phyloP scores from a whole-genome alignment of 2,888 invertebrate genomes.

The Steinernema carpocapsae region DNA sequence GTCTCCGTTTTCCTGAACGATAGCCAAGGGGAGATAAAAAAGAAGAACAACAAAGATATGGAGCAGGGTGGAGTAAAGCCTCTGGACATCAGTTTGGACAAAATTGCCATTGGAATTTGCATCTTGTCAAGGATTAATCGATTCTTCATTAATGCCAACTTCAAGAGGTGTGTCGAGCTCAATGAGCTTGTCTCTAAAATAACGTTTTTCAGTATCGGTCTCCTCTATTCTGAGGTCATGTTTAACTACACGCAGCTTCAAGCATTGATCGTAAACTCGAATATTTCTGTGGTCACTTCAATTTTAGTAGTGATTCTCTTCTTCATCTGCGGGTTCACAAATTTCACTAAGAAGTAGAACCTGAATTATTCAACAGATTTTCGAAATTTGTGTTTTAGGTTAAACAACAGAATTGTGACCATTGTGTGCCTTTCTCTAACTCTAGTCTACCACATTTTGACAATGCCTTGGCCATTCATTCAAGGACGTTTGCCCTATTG shows the following conservation, averaged over 20 bases:
- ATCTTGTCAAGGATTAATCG: background rate
- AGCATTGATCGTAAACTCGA: conserved; percentile 3
- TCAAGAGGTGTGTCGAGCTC: background rate
- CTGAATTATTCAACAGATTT: background rate
- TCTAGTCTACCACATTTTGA: background rate
- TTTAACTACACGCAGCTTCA: conserved; percentile 1
- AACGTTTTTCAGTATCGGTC: background rate
- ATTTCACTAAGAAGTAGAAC: background rate
- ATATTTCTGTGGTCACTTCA: background rate
- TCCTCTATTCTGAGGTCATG: conserved; percentile 18
- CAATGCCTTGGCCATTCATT: conserved; percentile 17
- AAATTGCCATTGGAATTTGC: background rate
- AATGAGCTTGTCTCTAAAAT: background rate
- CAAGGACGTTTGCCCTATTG: background rate
- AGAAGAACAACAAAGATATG: background rate
- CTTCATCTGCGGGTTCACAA: conserved; percentile 11
- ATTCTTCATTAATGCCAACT: conserved; percentile 6
- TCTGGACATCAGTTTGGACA: background rate
- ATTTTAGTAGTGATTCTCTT: background rate
- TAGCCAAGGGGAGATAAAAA: background rate
- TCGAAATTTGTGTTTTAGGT: background rate
- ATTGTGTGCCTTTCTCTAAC: background rate
- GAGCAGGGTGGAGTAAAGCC: background rate
- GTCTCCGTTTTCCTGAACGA: conserved; percentile 6
- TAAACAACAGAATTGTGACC: background rate